These are phyloP conservation scores for Hypsopygia costalis DNA, from an alignment of 2,888 invertebrate species.

Conservation along the genomic window DNA sequence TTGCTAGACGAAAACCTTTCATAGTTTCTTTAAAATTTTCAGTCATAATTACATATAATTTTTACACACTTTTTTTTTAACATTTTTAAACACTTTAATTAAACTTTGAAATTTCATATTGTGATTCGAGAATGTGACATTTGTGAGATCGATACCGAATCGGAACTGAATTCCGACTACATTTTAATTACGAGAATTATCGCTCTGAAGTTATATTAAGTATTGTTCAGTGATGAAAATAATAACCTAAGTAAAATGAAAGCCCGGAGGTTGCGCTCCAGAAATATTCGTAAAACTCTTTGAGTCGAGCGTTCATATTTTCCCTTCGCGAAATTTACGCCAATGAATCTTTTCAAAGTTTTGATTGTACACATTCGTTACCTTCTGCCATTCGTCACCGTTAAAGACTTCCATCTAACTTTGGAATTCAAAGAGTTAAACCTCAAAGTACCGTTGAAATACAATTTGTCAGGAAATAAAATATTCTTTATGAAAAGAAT, in stretches of 20 bases:
- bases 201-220: too few species aligned
- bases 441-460: slow-evolving; percentile 44
- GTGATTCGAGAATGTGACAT: too few species aligned
- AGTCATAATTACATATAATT: too few species aligned
- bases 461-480: slow-evolving; percentile 37
- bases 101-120: too few species aligned
- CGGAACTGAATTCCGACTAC: too few species aligned
- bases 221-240: slow-evolving; percentile 19
- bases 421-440: slow-evolving; percentile 55
- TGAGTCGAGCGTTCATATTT: slow-evolving; percentile 56
- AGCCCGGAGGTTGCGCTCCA: slow-evolving; percentile 36
- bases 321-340: slow-evolving; percentile 53
- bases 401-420: slow-evolving; percentile 57
- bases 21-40: too few species aligned
- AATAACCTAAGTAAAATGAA: slow-evolving; percentile 33
- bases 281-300: slow-evolving; percentile 31
- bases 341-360: slow-evolving; percentile 73
- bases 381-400: slow-evolving; percentile 60
- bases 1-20: too few species aligned
- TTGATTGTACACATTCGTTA: slow-evolving; percentile 75
- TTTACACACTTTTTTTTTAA: too few species aligned
- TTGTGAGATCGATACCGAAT: too few species aligned
- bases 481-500: slow-evolving; percentile 14
- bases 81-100: too few species aligned
- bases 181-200: too few species aligned